Conservation (phyloP, 2,797 vertebrate species). For the Rhabdophis nuchalis region DNA sequence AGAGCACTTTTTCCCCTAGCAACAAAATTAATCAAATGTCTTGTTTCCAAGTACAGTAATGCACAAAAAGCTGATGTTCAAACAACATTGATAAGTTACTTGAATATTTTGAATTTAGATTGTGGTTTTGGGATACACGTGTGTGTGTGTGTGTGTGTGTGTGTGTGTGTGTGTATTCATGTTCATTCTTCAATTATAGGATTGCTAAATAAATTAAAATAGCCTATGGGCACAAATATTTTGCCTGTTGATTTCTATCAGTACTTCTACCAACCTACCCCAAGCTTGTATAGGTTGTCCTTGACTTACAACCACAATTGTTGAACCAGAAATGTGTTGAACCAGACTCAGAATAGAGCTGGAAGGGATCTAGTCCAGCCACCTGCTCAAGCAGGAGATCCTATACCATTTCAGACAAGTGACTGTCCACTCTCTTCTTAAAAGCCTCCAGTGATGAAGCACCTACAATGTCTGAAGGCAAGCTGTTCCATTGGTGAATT, state of each 20-base stretch:
- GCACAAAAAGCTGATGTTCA: neutral
- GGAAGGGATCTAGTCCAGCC: no score
- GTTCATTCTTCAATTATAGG: neutral
- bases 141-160: no score
- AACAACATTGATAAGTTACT: neutral
- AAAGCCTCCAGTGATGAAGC: no score
- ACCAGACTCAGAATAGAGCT: no score
- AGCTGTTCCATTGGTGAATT: no score
- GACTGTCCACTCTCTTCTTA: no score
- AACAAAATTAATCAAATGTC: neutral
- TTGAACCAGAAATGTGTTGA: no score
- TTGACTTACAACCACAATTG: no score
- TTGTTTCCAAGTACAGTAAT: neutral
- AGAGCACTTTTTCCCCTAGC: neutral
- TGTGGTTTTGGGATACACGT: neutral
- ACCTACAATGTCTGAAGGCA: no score
- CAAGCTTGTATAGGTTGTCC: neutral
- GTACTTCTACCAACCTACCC: neutral
- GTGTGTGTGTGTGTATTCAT: no score
- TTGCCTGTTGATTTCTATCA: neutral
- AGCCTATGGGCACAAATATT: neutral
- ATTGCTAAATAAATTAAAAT: neutral
- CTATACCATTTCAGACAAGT: no score
- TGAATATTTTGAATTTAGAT: neutral
- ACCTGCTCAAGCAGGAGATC: no score